A percentile compares a stretch with the other conserved stretches of the same genome.
Evolutionary conservation across 2,113 vertebrate species (phyloP).

Genomic region (Marmota flaviventris): DNA sequence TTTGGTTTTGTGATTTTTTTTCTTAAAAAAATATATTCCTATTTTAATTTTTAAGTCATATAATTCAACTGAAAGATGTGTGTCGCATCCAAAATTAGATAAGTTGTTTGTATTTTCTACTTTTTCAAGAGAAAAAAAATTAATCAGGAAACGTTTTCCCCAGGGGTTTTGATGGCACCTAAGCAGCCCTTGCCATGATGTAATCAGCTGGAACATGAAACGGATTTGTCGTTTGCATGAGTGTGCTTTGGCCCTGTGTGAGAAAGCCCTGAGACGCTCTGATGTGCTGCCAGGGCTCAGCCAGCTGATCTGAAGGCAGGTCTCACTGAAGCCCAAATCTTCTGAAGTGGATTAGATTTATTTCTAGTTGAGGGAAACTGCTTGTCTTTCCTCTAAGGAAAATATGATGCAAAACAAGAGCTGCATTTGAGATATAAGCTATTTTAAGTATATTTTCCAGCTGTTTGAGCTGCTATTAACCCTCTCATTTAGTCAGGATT

Average conservation of each 20-base stretch:
- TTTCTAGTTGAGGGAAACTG: background rate
- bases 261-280: accelerated
- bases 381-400: background rate
- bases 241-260: accelerated
- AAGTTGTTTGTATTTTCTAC: background rate
- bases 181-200: too few relatives aligned
- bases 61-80: background rate
- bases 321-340: background rate
- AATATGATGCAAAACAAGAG: background rate
- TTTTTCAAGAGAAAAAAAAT: background rate
- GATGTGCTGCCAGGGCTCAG: accelerated
- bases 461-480: background rate
- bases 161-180: background rate
- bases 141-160: background rate
- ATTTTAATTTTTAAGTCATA: background rate
- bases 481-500: accelerated
- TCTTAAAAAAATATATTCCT: background rate
- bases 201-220: background rate
- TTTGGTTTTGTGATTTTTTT: background rate
- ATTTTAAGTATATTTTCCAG: background rate
- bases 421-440: background rate
- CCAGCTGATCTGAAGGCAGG: background rate
- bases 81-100: background rate
- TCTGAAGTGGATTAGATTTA: background rate
- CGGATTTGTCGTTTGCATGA: too few relatives aligned